Conservation (phyloP, 2,888 invertebrate species). For the Phalera bucephala region DNA sequence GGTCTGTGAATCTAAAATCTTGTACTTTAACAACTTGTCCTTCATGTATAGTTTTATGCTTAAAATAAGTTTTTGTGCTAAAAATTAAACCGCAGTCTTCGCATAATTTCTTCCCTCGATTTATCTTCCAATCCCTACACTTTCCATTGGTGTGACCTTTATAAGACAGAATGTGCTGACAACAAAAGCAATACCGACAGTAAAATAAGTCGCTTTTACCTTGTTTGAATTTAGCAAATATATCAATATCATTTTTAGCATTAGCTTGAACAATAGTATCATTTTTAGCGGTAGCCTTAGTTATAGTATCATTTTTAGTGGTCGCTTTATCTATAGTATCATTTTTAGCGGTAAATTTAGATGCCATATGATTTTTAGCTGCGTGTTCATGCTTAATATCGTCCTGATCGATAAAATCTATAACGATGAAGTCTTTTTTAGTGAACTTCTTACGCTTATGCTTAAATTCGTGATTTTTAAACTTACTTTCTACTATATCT, state of each 20-base stretch:
- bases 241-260: no score
- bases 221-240: no score
- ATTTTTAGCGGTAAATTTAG: background rate
- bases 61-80: background rate
- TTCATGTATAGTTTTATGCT: conserved; percentile 23
- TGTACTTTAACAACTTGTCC: conserved; percentile 20
- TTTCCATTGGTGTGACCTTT: conserved; percentile 12
- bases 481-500: conserved; percentile 11
- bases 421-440: conserved; percentile 22
- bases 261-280: no score
- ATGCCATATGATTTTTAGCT: background rate
- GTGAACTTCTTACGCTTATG: conserved; percentile 19
- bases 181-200: conserved; percentile 22
- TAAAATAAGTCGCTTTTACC: conserved; percentile 8
- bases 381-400: no score
- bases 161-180: background rate
- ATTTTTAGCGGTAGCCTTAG: no score
- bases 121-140: background rate
- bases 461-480: conserved; percentile 17
- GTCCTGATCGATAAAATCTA: conserved; percentile 14
- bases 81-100: conserved; percentile 42
- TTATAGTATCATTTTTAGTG: no score
- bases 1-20: conserved; percentile 32
- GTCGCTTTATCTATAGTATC: no score
- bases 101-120: conserved; percentile 22